phyloP scores from a whole-genome alignment of 2,888 invertebrate genomes.

The Dorcus hopei region DNA sequence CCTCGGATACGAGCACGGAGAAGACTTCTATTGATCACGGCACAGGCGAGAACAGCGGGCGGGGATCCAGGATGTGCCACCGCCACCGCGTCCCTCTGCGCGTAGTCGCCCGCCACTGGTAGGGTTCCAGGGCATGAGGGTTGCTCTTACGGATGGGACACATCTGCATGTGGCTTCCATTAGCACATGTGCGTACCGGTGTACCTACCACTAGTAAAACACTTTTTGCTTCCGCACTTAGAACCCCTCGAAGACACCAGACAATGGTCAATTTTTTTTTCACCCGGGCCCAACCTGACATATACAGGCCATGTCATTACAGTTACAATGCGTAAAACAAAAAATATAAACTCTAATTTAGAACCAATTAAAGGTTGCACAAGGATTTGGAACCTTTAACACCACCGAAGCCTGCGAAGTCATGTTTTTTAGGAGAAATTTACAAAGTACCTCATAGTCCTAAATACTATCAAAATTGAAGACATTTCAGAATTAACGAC shows the following conservation, averaged over 20 bases:
- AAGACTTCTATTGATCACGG: constrained; percentile 39
- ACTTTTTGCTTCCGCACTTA: not conserved
- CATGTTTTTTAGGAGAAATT: no score
- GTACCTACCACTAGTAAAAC: not conserved
- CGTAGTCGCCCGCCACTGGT: constrained; percentile 28
- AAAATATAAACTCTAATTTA: no score
- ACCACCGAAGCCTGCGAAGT: no score
- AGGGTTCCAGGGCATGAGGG: constrained; percentile 21
- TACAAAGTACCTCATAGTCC: no score
- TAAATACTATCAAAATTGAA: no score
- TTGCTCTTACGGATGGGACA: constrained; percentile 17
- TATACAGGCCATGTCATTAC: no score
- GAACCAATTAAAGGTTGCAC: no score
- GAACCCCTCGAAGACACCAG: not conserved
- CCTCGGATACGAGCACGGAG: constrained; percentile 32
- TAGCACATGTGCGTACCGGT: constrained; percentile 25
- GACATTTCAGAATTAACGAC: no score
- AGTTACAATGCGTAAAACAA: no score
- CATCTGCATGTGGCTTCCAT: constrained; percentile 27
- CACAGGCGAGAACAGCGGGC: constrained; percentile 38
- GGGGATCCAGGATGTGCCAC: constrained; percentile 36
- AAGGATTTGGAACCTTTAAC: no score
- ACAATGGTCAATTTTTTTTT: not conserved
- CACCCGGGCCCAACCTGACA: no score
- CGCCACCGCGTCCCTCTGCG: constrained; percentile 32